Percentiles rank a stretch among this genome's conserved stretches.
These are phyloP conservation scores for Pasiphila rectangulata DNA, from an alignment of 2,888 invertebrate species.

Conservation along the genomic window DNA sequence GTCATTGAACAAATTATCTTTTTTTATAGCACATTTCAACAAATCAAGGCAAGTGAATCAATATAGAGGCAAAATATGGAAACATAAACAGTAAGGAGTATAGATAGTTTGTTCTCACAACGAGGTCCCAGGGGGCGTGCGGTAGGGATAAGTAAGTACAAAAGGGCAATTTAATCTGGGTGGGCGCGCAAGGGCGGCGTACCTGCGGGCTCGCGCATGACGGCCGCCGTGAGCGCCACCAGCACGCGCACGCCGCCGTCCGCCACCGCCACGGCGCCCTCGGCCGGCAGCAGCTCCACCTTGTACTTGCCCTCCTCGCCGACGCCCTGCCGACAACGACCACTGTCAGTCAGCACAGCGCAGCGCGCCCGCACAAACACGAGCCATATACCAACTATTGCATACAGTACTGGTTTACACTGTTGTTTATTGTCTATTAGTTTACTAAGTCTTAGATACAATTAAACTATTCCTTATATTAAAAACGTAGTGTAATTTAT, in stretches of 20 bases:
- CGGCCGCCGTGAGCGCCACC: constrained; percentile 95
- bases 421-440: no score
- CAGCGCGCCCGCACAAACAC: no score
- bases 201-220: constrained; percentile 91
- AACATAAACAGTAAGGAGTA: constrained; percentile 42
- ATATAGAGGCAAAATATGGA: constrained; percentile 39
- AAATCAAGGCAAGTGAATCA: constrained; percentile 30
- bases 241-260: constrained; percentile 89
- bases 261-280: constrained; percentile 91
- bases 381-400: no score
- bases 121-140: constrained; percentile 33
- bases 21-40: constrained; percentile 44
- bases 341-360: no score
- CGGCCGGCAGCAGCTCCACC: constrained; percentile 90
- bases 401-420: no score
- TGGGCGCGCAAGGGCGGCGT: constrained; percentile 35
- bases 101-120: constrained; percentile 78
- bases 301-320: constrained; percentile 84
- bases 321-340: no score
- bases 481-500: no score
- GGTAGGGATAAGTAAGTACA: no score
- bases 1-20: constrained; percentile 80
- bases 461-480: no score
- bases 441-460: no score
- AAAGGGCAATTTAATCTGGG: constrained; percentile 52